A percentile compares a stretch with the other conserved stretches of the same genome.
phyloP scores from a whole-genome alignment of 2,888 invertebrate genomes.

The Ectemnius lituratus region DNA sequence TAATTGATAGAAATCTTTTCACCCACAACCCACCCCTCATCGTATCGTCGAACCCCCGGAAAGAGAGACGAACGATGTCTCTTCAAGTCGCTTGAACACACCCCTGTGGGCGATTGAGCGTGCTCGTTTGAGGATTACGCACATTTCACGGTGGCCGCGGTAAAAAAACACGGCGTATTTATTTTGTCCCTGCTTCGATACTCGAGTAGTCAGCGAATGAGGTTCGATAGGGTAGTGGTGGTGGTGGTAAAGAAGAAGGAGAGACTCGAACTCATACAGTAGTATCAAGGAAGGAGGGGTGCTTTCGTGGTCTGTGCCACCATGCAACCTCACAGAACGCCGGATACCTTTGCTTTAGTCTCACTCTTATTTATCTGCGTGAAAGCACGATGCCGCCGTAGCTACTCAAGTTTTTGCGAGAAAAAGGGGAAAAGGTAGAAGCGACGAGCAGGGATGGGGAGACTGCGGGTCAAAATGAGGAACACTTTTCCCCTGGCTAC shows the following conservation, averaged over 20 bases:
- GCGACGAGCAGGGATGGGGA: no score
- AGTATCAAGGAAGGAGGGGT: constrained; percentile 26
- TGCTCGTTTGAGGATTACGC: constrained; percentile 73
- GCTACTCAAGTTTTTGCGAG: constrained; percentile 15
- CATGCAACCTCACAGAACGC: constrained; percentile 25
- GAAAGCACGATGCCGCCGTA: constrained; percentile 53
- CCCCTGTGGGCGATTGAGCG: constrained; percentile 32
- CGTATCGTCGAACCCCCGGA: constrained; percentile 22
- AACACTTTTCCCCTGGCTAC: neutral
- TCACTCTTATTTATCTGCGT: constrained; percentile 68
- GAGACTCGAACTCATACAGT: constrained; percentile 25
- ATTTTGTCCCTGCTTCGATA: constrained; percentile 61
- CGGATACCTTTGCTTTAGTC: constrained; percentile 65
- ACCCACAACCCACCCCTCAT: constrained; percentile 27
- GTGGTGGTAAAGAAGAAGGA: constrained; percentile 20
- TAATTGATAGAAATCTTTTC: constrained; percentile 76
- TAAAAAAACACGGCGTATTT: constrained; percentile 69
- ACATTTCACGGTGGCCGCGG: constrained; percentile 54
- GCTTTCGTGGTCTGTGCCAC: constrained; percentile 17
- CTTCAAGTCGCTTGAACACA: constrained; percentile 7
- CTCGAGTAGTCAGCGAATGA: constrained; percentile 36
- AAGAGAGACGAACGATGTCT: neutral
- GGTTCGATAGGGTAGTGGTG: constrained; percentile 25
- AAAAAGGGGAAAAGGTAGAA: constrained; percentile 3
- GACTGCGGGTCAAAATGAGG: no score